Conservation (phyloP, 1,140 invertebrate species). For the Scaptomyza pallida region DNA sequence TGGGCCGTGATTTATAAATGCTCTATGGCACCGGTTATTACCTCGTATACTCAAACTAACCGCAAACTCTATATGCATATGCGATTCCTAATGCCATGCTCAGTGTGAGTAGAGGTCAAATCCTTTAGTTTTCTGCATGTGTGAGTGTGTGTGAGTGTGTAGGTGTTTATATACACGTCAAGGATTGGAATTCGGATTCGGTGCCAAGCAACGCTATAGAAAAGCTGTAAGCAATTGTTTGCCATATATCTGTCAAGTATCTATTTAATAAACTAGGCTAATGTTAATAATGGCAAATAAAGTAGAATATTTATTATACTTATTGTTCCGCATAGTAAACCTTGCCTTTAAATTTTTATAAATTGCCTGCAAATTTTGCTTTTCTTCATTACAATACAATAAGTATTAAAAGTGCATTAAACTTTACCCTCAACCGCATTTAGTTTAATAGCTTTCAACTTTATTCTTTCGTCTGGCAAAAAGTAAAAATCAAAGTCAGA, state of each 20-base stretch:
- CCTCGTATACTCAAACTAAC: neutral
- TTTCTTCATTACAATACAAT: neutral
- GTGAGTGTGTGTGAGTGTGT: neutral
- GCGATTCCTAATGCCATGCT: conserved; percentile 1
- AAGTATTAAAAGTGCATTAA: conserved; percentile 30
- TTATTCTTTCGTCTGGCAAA: conserved; percentile 36
- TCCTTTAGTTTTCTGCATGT: conserved; percentile 2
- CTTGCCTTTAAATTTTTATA: neutral
- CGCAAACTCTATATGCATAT: neutral
- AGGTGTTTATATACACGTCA: neutral
- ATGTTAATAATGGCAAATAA: conserved; percentile 3
- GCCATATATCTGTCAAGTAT: neutral
- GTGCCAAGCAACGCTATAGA: conserved; percentile 3
- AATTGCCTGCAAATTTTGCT: neutral
- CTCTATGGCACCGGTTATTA: conserved; percentile 8
- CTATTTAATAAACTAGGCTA: conserved; percentile 18
- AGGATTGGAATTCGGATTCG: neutral
- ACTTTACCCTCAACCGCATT: conserved; percentile 22
- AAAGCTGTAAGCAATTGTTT: conserved; percentile 14
- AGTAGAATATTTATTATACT: too few relatives aligned
- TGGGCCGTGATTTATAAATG: conserved; percentile 42
- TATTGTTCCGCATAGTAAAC: too few relatives aligned
- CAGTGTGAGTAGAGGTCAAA: conserved; percentile 14
- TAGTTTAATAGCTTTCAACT: conserved; percentile 16
- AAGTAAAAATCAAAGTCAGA: conserved; percentile 29